Conservation (phyloP, 37 sponge, comb jelly and placozoan genomes). For the Ianthella basta region DNA sequence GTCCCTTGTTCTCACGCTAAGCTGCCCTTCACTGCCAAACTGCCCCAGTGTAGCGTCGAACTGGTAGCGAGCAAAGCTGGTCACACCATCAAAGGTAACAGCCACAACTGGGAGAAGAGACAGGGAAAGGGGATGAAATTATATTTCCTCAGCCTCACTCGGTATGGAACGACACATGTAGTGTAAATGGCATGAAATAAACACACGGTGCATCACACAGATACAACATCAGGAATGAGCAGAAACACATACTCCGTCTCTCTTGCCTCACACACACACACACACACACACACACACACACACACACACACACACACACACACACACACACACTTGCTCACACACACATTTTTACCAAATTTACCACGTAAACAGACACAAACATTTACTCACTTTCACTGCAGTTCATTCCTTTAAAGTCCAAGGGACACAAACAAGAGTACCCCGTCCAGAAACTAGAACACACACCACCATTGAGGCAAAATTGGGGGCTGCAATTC, state of each 20-base stretch:
- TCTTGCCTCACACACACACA: too few relatives aligned
- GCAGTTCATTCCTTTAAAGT: conserved; percentile 35
- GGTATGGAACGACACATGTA: too few relatives aligned
- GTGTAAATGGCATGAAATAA: too few relatives aligned
- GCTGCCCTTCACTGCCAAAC: conserved; percentile 10
- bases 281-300: too few relatives aligned
- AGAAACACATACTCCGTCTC: too few relatives aligned
- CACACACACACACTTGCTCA: not conserved
- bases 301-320: not conserved
- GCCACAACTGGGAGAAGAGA: not conserved
- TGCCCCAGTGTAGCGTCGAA: not conserved
- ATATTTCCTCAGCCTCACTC: too few relatives aligned
- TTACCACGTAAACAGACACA: not conserved
- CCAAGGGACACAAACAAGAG: conserved; percentile 26
- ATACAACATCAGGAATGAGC: too few relatives aligned
- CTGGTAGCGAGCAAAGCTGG: conserved; percentile 18
- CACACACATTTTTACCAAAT: not conserved
- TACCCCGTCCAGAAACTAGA: not conserved
- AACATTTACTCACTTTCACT: not conserved
- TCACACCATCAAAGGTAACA: conserved; percentile 7
- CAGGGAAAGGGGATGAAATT: too few relatives aligned
- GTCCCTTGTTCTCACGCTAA: conserved; percentile 20
- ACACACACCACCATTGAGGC: conserved; percentile 36
- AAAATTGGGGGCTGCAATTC: not conserved
- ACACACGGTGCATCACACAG: too few relatives aligned